These are phyloP conservation scores for Scelioninae gen. 1 DNA, from an alignment of 2,888 invertebrate genomes.

Conservation along the genomic window DNA sequence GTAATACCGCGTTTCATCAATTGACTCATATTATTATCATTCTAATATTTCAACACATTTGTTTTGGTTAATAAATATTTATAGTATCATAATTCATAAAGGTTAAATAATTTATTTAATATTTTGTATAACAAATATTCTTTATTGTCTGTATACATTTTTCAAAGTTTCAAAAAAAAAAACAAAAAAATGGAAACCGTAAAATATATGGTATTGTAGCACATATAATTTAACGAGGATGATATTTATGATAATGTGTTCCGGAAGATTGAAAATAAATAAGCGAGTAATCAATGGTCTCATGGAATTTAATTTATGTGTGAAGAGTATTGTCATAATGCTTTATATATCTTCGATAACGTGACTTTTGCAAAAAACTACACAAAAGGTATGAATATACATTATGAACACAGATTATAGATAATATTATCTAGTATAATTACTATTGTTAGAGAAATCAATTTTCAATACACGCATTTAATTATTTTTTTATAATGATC, in stretches of 20 bases:
- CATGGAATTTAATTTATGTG: slow-evolving; percentile 19
- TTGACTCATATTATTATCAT: too few species aligned
- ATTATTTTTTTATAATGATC: too few species aligned
- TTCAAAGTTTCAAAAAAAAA: neutral
- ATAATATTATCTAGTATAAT: too few species aligned
- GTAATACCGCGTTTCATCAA: too few species aligned
- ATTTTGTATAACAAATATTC: too few species aligned
- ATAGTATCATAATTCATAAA: too few species aligned
- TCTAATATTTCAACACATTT: too few species aligned
- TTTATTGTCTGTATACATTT: too few species aligned
- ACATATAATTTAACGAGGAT: neutral
- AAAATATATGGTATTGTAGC: neutral
- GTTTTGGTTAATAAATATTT: too few species aligned
- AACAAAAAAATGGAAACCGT: neutral
- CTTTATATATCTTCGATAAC: slow-evolving; percentile 13
- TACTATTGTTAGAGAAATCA: too few species aligned
- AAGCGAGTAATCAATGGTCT: slow-evolving; percentile 27
- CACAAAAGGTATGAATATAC: neutral
- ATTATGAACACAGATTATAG: neutral
- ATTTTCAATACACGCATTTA: too few species aligned
- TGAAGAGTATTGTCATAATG: slow-evolving; percentile 13
- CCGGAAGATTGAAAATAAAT: slow-evolving; percentile 34
- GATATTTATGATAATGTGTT: slow-evolving; percentile 19
- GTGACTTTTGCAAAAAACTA: slow-evolving; percentile 1
- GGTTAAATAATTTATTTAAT: too few species aligned